Evolutionary conservation across 2,113 vertebrate species (phyloP).

Genomic region (Peucedramus taeniatus): DNA sequence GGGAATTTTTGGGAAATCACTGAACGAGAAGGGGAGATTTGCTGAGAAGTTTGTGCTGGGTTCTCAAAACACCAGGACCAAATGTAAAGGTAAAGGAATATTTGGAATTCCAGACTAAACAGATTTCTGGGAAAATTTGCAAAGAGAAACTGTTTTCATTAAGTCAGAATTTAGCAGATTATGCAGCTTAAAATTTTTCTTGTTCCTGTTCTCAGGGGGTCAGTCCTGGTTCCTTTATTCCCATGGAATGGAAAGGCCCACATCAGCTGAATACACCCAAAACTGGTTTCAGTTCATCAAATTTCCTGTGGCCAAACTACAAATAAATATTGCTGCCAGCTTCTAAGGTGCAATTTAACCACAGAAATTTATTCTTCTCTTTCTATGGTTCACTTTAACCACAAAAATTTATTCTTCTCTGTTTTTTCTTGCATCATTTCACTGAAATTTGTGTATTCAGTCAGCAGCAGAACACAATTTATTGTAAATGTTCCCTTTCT

Average conservation of each 20-base stretch:
- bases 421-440: neutral
- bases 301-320: neutral
- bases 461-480: neutral
- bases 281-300: neutral
- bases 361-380: neutral
- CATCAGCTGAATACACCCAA: neutral
- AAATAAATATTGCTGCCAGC: neutral
- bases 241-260: neutral
- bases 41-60: neutral
- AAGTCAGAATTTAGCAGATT: accelerated
- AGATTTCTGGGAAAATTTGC: neutral
- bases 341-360: neutral
- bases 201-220: neutral
- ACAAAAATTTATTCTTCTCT: neutral
- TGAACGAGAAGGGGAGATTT: neutral
- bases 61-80: no score
- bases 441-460: neutral
- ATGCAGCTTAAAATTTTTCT: neutral
- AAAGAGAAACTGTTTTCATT: neutral
- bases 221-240: neutral
- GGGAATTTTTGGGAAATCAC: neutral
- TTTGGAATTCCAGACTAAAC: neutral
- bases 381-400: neutral
- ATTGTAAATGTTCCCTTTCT: neutral
- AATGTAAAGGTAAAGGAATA: neutral